A percentile compares a stretch with the other conserved stretches of the same genome.
Conservation (phyloP, 1,140 invertebrate species). For the Episyrphus balteatus region DNA sequence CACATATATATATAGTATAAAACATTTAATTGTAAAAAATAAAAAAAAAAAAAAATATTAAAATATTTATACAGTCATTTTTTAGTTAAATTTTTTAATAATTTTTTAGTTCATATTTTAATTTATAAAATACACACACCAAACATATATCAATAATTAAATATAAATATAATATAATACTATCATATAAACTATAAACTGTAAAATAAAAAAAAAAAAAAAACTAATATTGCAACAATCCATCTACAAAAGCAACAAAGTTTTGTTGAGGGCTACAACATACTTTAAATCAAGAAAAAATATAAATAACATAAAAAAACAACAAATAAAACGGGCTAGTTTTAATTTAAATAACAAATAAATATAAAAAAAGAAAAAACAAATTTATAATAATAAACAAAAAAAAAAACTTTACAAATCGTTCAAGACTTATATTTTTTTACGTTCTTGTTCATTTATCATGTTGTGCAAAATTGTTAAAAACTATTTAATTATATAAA, state of each 20-base stretch:
- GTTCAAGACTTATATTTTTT: background rate
- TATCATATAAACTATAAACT: background rate
- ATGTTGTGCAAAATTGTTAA: too few relatives aligned
- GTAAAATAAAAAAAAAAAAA: background rate
- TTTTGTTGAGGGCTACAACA: background rate
- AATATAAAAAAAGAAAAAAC: background rate
- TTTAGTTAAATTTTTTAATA: too few relatives aligned
- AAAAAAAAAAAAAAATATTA: too few relatives aligned
- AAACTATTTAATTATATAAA: conserved; percentile 1
- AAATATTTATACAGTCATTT: too few relatives aligned
- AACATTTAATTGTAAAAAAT: too few relatives aligned
- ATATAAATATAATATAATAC: background rate
- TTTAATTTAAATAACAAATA: background rate
- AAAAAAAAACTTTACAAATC: background rate
- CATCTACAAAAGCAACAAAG: background rate
- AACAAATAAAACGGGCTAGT: background rate
- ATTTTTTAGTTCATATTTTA: background rate
- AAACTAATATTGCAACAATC: background rate
- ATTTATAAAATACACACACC: background rate
- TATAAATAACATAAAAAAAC: background rate
- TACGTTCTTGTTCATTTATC: too few relatives aligned
- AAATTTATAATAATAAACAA: background rate
- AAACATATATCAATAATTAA: background rate
- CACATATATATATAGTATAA: too few relatives aligned
- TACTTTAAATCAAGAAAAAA: background rate